Evolutionary conservation across 2,888 invertebrate genomes (phyloP).

Genomic region (Drosophila siamana): DNA sequence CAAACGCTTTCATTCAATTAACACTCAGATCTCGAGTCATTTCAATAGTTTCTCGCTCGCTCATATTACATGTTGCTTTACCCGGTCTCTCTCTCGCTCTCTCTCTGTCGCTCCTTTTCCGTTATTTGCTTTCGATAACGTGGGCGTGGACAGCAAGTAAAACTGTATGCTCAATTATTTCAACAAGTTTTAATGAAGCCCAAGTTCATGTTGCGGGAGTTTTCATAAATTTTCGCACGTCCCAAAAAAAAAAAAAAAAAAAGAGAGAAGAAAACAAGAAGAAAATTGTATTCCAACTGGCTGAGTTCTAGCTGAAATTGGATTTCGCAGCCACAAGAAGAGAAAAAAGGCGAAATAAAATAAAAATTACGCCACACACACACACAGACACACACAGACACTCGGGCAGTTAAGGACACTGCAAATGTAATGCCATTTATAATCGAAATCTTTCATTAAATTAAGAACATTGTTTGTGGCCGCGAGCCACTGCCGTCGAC

Average conservation of each 20-base stretch:
- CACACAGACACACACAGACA: not conserved
- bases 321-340: constrained; percentile 21
- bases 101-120: not conserved
- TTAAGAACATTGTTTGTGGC: constrained; percentile 72
- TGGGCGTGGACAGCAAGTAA: constrained; percentile 14
- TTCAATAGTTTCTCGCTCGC: not conserved
- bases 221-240: constrained; percentile 56
- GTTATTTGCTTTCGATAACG: not conserved
- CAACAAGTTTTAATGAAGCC: constrained; percentile 34
- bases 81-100: not conserved
- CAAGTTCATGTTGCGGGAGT: constrained; percentile 29
- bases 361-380: constrained; percentile 23
- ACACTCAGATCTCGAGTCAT: not conserved
- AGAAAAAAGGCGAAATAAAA: constrained; percentile 29
- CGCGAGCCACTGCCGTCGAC: constrained; percentile 37
- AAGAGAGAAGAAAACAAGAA: not conserved
- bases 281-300: constrained; percentile 32
- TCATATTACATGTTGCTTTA: not conserved
- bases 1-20: not conserved
- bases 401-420: constrained; percentile 31
- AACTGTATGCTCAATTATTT: constrained; percentile 29
- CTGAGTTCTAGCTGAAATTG: constrained; percentile 50
- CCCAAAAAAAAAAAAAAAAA: constrained; percentile 6
- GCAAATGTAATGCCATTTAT: constrained; percentile 72
- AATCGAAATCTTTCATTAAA: constrained; percentile 80